Percentiles rank a stretch among this genome's conserved stretches.
These are phyloP conservation scores for Deroplatys truncata DNA, from an alignment of 2,888 invertebrate species.

Conservation along the genomic window DNA sequence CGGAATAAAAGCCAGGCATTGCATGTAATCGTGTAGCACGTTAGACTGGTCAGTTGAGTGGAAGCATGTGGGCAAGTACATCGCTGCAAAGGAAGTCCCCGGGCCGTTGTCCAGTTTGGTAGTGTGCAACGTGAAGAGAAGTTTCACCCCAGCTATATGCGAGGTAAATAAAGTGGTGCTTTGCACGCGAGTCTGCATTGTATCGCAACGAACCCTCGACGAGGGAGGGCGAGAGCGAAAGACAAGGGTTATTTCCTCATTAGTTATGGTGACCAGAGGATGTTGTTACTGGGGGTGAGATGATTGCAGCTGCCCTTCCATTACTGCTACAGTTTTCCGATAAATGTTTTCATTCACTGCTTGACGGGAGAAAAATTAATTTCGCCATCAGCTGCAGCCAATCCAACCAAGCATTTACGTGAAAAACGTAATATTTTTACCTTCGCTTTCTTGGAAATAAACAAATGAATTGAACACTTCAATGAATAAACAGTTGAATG, in stretches of 20 bases:
- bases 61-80: not conserved
- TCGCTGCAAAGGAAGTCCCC: not conserved
- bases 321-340: not conserved
- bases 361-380: not conserved
- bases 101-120: not conserved
- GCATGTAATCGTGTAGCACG: too few relatives aligned
- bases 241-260: conserved; percentile 9
- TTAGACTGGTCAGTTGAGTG: not conserved
- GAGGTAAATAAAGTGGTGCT: conserved; percentile 4
- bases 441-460: too few relatives aligned
- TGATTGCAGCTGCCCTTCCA: not conserved
- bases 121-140: not conserved
- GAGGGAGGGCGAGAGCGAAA: not conserved
- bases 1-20: too few relatives aligned
- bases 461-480: too few relatives aligned
- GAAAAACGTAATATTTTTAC: not conserved
- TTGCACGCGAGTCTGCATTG: conserved; percentile 2
- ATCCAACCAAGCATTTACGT: not conserved
- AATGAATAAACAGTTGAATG: too few relatives aligned
- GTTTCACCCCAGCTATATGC: not conserved
- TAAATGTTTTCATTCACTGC: not conserved
- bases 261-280: conserved; percentile 10
- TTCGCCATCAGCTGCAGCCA: not conserved
- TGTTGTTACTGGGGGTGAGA: not conserved
- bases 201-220: not conserved